Conservation (phyloP, 2,888 invertebrate species). For the Agrochola macilenta region DNA sequence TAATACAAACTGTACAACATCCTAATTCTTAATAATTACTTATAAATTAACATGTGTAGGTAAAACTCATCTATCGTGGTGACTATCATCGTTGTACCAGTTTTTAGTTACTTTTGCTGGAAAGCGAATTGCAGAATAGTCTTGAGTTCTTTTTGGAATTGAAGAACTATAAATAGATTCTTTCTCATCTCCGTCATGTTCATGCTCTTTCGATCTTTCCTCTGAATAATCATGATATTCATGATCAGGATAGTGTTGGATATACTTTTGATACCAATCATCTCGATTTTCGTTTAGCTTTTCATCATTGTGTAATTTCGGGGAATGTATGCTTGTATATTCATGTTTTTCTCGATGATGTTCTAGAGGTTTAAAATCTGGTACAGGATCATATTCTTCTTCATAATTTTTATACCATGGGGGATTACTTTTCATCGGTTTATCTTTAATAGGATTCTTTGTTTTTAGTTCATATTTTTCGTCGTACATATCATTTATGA, state of each 20-base stretch:
- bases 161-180: conserved; percentile 31
- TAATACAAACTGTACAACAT: conserved; percentile 51
- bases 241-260: conserved; percentile 41
- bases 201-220: conserved; percentile 22
- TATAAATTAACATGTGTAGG: background rate
- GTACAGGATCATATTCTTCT: conserved; percentile 26
- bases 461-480: conserved; percentile 10
- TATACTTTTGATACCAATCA: conserved; percentile 44
- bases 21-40: conserved; percentile 22
- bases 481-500: conserved; percentile 50
- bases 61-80: conserved; percentile 29
- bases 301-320: conserved; percentile 18
- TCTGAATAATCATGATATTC: conserved; percentile 46
- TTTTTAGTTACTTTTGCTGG: conserved; percentile 30
- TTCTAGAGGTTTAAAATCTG: conserved; percentile 31
- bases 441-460: conserved; percentile 15
- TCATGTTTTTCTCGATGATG: conserved; percentile 22
- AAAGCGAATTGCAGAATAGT: conserved; percentile 22
- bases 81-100: conserved; percentile 41
- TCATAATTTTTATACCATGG: conserved; percentile 40
- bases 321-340: conserved; percentile 7
- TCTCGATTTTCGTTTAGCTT: conserved; percentile 24
- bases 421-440: conserved; percentile 11
- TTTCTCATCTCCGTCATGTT: conserved; percentile 18
- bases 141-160: conserved; percentile 29